These are phyloP conservation scores for Lasioglossum pauxillum DNA, from an alignment of 2,888 invertebrate genomes.

Conservation along the genomic window DNA sequence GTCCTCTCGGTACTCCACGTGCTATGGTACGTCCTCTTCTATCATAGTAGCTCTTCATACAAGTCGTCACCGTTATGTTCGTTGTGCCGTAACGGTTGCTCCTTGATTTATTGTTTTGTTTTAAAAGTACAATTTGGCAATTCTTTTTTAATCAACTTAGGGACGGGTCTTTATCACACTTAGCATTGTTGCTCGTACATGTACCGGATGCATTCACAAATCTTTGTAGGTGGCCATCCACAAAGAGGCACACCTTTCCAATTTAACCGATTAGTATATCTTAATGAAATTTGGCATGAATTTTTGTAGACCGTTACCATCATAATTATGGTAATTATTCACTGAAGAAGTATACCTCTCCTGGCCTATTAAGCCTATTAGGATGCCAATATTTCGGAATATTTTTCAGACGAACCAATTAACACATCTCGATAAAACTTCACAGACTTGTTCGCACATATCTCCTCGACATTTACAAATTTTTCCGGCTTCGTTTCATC, in stretches of 20 bases:
- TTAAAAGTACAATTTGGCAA: not conserved
- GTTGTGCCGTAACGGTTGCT: not conserved
- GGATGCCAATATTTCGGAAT: not conserved
- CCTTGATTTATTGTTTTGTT: not conserved
- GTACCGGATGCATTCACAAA: not conserved
- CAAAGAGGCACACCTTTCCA: too few relatives aligned
- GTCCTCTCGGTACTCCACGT: not conserved
- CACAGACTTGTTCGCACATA: not conserved
- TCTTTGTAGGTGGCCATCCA: not conserved
- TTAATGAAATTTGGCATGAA: not conserved
- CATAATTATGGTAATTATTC: not conserved
- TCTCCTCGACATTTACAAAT: not conserved
- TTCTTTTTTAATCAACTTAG: not conserved
- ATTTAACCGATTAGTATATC: not conserved
- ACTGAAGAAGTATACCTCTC: not conserved
- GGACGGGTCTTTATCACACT: not conserved
- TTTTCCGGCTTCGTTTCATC: not conserved
- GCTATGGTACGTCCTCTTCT: not conserved
- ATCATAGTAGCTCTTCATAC: not conserved
- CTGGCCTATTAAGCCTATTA: not conserved
- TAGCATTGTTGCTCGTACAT: not conserved
- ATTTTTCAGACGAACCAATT: not conserved
- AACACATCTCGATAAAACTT: not conserved
- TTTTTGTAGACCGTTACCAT: not conserved
- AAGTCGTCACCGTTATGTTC: not conserved